Evolutionary conservation across 1,140 invertebrate species (phyloP).

Genomic region (Cydia splendana): DNA sequence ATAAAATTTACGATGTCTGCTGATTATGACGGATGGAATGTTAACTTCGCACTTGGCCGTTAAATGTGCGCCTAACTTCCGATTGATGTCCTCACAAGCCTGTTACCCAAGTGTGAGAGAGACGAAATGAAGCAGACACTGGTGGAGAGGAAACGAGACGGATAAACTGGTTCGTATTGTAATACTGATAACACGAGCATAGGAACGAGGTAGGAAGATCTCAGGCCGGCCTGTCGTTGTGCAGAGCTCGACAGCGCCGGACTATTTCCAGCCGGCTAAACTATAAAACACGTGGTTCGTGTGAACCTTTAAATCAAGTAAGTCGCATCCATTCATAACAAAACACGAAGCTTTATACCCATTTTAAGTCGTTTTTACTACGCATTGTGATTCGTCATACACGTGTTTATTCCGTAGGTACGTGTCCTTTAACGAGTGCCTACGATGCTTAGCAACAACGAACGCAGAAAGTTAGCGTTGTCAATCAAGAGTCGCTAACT

Average conservation of each 20-base stretch:
- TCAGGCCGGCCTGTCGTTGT: conserved; percentile 61
- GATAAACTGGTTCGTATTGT: conserved; percentile 39
- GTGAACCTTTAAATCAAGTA: conserved; percentile 56
- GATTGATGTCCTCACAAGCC: neutral
- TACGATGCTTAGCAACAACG: conserved; percentile 1
- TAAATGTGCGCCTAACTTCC: conserved; percentile 31
- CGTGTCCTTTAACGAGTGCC: neutral
- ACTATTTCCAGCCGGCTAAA: conserved; percentile 43
- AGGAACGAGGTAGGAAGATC: conserved; percentile 19
- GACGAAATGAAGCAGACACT: neutral
- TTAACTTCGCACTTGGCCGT: conserved; percentile 18
- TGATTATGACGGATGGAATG: neutral
- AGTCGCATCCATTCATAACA: conserved; percentile 43
- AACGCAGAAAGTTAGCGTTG: neutral
- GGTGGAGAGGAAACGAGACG: conserved; percentile 35
- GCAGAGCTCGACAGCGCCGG: conserved; percentile 60
- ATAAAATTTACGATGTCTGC: too few relatives aligned
- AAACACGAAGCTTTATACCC: neutral
- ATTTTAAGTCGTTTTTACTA: neutral
- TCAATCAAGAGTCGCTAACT: neutral
- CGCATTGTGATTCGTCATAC: neutral
- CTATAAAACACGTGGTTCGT: conserved; percentile 67
- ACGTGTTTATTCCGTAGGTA: neutral
- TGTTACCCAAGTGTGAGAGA: neutral
- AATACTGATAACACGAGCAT: conserved; percentile 42